Base-by-base conservation (phyloP, 1,140 invertebrate genomes). In the Daktulosphaira vitifoliae region DNA sequence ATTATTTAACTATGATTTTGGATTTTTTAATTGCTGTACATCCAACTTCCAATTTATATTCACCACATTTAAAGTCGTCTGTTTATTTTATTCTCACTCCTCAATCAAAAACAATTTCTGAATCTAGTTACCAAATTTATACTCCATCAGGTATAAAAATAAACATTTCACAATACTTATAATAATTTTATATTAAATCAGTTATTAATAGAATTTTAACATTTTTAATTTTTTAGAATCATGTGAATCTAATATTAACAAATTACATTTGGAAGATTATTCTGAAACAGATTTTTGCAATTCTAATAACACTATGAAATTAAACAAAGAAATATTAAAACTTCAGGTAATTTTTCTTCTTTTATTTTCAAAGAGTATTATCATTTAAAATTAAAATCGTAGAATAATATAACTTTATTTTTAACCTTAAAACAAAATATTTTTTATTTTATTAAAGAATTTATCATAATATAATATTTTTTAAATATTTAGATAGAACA, bases 261-360 rank as follows among this genome's bases (percentile, higher is more conserved):
- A 46, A 62, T 15, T 22, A n/a, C n/a, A 62, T 62, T 48, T 62
- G 44, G 46, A 62, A 6, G 26, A 62, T 8, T 62, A 48, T 13
- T 62, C 56, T 29, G 56, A 62, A 48, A 44, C 56, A 13, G 56
- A 62, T 3, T 62, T 62, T 48, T 48, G n/a, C 29, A 15, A 16
- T 22, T 62, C 42, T 62, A 62, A 46, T 26, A 39, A 62, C 29
- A 48, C 42, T n/a, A 25, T 29, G 0, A 62, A 16, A n/a, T 62
- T 62, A 46, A 62, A 62, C 29, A 46, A 39, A 20, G 56, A 62
- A 33, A 15, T 62, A 33, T 62, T 62, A 62, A 62, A 62, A 62
- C 56, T 62, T 1, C 42, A 62, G 56, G 56, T 62, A 59, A 7
- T 20, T 38, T 22, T n/a, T n/a, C n/a, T n/a, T n/a, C n/a, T n/a